Conservation (phyloP, 2,797 vertebrate genomes). For the Kryptopterus vitreolus region DNA sequence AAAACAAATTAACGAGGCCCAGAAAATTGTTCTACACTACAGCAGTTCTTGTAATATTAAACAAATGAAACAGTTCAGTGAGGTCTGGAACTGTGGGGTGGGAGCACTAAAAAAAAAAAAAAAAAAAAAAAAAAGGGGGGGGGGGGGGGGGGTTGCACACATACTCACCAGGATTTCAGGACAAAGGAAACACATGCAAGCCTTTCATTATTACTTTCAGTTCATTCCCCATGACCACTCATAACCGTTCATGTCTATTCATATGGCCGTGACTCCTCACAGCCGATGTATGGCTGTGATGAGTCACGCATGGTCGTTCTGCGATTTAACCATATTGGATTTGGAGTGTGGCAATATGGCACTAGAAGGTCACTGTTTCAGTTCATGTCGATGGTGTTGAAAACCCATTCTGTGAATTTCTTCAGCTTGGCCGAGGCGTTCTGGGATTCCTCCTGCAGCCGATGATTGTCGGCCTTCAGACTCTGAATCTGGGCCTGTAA, state of each 20-base stretch:
- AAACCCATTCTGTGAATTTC: constrained; percentile 99
- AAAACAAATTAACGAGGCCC: background rate
- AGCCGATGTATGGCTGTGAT: too few species aligned
- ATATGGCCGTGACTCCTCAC: too few species aligned
- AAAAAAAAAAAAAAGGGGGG: too few species aligned
- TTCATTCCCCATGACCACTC: background rate
- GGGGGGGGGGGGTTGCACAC: background rate
- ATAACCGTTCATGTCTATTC: too few species aligned
- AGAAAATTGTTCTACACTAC: constrained; percentile 2
- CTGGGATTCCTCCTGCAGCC: constrained; percentile 94
- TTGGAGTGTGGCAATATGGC: background rate
- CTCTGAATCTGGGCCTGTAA: constrained; percentile 81
- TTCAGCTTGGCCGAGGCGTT: constrained; percentile 93
- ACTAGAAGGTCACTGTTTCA: constrained; percentile 62
- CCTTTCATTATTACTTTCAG: constrained; percentile 15
- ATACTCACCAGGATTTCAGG: background rate
- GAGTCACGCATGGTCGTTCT: background rate
- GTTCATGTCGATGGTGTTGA: constrained; percentile 98
- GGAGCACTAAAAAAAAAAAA: too few species aligned
- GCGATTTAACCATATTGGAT: constrained; percentile 9
- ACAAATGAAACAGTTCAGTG: background rate
- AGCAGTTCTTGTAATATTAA: constrained; percentile 19
- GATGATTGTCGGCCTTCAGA: constrained; percentile 84
- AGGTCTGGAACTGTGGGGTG: constrained; percentile 1
- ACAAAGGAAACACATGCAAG: constrained; percentile 23